Conservation (phyloP, 1,140 invertebrate species). For the Atta cephalotes region DNA sequence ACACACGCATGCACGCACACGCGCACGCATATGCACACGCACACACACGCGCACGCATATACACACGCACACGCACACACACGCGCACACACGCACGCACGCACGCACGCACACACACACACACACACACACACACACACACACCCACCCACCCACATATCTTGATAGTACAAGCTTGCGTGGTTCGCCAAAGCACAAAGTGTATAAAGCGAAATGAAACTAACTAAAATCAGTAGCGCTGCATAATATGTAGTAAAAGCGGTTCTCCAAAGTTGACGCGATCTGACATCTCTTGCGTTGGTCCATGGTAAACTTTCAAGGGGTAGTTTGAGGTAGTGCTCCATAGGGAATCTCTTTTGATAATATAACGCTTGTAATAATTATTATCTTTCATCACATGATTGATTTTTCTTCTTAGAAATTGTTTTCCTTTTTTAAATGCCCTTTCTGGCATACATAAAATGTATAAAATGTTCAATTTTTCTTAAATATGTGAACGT, state of each 20-base stretch:
- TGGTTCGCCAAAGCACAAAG: constrained; percentile 35
- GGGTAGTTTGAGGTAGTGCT: constrained; percentile 48
- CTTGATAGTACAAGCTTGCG: constrained; percentile 43
- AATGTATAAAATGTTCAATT: no score
- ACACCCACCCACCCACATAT: neutral
- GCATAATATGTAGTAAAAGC: constrained; percentile 59
- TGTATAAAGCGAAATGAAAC: constrained; percentile 62
- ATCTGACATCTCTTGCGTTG: constrained; percentile 60
- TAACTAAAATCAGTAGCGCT: constrained; percentile 61
- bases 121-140: no score
- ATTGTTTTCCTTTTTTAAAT: neutral
- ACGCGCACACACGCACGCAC: no score
- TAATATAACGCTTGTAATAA: constrained; percentile 48
- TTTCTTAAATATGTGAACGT: neutral
- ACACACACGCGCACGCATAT: rapidly evolving
- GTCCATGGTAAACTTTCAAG: constrained; percentile 55
- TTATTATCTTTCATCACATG: constrained; percentile 47
- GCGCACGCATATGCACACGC: no score
- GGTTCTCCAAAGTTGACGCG: constrained; percentile 59
- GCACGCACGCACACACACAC: no score
- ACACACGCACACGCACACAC: no score
- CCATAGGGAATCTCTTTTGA: constrained; percentile 42
- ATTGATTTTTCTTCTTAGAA: constrained; percentile 2
- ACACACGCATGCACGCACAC: no score
- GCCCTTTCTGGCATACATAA: neutral